These are phyloP conservation scores for Oostethus manadensis DNA, from an alignment of 2,113 vertebrate species.

Conservation along the genomic window DNA sequence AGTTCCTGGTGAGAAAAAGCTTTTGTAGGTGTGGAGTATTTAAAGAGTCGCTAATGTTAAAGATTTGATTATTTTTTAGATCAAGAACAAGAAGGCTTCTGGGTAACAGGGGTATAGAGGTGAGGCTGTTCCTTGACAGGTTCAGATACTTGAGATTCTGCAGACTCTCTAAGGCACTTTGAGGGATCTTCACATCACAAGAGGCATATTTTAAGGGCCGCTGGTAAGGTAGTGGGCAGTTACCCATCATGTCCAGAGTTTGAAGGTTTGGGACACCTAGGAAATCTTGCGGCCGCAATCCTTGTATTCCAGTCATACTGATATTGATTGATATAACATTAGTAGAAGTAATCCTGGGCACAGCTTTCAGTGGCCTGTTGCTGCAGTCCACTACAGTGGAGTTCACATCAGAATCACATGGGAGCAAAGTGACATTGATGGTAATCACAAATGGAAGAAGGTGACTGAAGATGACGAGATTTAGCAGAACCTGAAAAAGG, in stretches of 20 bases:
- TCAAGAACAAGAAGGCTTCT: slow-evolving; percentile 52
- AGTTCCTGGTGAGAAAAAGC: slow-evolving; percentile 65
- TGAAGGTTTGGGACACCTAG: slow-evolving; percentile 61
- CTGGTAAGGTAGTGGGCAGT: slow-evolving; percentile 56
- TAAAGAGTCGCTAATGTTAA: slow-evolving; percentile 46
- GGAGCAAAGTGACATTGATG: slow-evolving; percentile 61
- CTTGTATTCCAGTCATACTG: slow-evolving; percentile 52
- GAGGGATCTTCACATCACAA: slow-evolving; percentile 60
- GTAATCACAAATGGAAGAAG: slow-evolving; percentile 37
- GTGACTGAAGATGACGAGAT: slow-evolving; percentile 36
- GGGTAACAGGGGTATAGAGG: slow-evolving; percentile 64
- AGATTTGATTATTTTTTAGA: slow-evolving; percentile 66
- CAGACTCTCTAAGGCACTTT: slow-evolving; percentile 55
- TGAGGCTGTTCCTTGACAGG: slow-evolving; percentile 72
- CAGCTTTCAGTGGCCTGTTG: slow-evolving; percentile 39
- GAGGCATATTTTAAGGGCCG: slow-evolving; percentile 18
- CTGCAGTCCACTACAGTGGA: slow-evolving; percentile 59
- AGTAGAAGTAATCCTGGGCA: slow-evolving; percentile 58
- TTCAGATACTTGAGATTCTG: slow-evolving; percentile 49
- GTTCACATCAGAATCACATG: slow-evolving; percentile 63
- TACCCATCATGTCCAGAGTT: slow-evolving; percentile 57
- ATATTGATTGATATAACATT: slow-evolving; percentile 59
- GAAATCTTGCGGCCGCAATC: slow-evolving; percentile 45
- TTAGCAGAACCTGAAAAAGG: slow-evolving; percentile 49
- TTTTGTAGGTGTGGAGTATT: slow-evolving; percentile 50